Percentiles rank a stretch among this genome's conserved stretches.
These are phyloP conservation scores for Tachystola acroxantha DNA, from an alignment of 2,888 invertebrate genomes.

Conservation along the genomic window DNA sequence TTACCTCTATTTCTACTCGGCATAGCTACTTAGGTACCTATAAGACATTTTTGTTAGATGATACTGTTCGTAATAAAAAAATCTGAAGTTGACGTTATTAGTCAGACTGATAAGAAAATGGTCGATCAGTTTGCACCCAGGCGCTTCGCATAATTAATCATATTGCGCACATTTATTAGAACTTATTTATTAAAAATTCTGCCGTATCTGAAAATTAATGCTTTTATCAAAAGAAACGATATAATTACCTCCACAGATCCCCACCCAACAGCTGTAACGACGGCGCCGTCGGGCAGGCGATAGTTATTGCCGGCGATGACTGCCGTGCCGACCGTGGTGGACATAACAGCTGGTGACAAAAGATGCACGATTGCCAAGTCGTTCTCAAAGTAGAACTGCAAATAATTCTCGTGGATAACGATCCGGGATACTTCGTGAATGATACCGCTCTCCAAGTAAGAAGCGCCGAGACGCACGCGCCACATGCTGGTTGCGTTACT, in stretches of 20 bases:
- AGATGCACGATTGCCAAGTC: slow-evolving; percentile 41
- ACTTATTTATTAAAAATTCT: no score
- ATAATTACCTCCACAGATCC: slow-evolving; percentile 35
- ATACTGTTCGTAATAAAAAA: no score
- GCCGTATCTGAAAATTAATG: no score
- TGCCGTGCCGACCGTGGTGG: slow-evolving; percentile 21
- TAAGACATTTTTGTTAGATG: no score
- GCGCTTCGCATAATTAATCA: no score
- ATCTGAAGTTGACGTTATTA: no score
- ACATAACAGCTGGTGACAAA: slow-evolving; percentile 16
- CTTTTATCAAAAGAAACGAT: no score
- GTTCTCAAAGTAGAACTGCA: slow-evolving; percentile 18
- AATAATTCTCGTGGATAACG: slow-evolving; percentile 28
- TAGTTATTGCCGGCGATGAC: slow-evolving; percentile 29
- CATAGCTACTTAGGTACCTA: no score
- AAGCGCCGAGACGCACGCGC: slow-evolving; percentile 36
- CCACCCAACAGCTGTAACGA: slow-evolving; percentile 36
- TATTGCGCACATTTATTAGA: no score
- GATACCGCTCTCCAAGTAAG: slow-evolving; percentile 22
- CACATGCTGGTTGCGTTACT: slow-evolving; percentile 31
- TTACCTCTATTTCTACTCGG: no score
- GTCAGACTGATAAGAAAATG: no score
- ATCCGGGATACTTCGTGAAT: slow-evolving; percentile 19
- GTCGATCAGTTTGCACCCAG: no score
- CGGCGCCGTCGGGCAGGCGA: slow-evolving; percentile 19